Evolutionary conservation across 2,888 invertebrate species (phyloP).

Genomic region (Plebejus anna): DNA sequence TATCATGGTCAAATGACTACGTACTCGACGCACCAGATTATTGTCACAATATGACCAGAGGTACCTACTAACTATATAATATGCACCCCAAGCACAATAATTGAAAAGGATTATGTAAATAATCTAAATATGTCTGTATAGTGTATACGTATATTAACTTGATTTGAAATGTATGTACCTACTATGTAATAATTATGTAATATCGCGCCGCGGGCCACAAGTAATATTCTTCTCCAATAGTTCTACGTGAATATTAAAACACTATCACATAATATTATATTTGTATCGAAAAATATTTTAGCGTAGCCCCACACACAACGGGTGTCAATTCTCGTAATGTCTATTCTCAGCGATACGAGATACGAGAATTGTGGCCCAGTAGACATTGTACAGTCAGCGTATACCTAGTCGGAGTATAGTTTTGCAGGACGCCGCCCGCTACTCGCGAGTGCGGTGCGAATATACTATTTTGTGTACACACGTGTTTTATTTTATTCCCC

Average conservation of each 20-base stretch:
- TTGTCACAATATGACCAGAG: no score
- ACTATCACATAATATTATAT: background rate
- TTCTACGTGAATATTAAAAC: background rate
- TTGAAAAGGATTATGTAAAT: no score
- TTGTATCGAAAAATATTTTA: background rate
- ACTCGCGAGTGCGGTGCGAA: background rate
- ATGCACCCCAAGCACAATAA: no score
- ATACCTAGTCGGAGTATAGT: background rate
- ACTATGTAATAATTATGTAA: no score
- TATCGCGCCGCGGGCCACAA: no score
- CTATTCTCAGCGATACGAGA: background rate
- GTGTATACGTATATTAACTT: no score
- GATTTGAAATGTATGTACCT: no score
- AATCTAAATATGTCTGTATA: no score
- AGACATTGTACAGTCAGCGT: background rate
- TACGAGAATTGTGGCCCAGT: background rate
- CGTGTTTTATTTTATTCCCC: background rate
- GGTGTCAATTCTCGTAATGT: background rate
- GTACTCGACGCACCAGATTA: no score
- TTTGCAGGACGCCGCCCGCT: background rate
- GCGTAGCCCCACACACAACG: background rate
- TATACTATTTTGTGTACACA: slow-evolving; percentile 25
- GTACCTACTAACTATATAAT: no score
- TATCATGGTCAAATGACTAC: no score
- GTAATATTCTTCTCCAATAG: no score